Conservation (phyloP, 1,140 invertebrate species). For the Anastrepha ludens region DNA sequence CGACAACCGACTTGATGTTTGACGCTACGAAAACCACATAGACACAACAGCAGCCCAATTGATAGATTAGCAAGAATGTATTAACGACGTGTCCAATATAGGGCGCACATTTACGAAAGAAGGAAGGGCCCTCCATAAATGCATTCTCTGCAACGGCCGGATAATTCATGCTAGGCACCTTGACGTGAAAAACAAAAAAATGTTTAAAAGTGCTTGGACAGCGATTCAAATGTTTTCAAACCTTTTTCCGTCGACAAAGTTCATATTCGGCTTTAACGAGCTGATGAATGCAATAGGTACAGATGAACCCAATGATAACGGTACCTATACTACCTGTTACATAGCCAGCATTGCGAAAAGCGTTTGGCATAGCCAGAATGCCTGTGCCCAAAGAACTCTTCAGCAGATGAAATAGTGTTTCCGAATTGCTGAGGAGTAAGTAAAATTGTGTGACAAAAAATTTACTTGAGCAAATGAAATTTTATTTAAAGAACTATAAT, state of each 20-base stretch:
- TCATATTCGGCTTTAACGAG: slow-evolving; percentile 82
- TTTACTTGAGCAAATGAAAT: too few species aligned
- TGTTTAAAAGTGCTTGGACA: not conserved
- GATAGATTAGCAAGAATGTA: slow-evolving; percentile 85
- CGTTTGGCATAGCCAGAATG: slow-evolving; percentile 91
- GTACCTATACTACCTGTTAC: slow-evolving; percentile 81
- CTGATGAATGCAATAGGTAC: slow-evolving; percentile 88
- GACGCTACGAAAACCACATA: slow-evolving; percentile 90
- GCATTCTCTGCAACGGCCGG: slow-evolving; percentile 82
- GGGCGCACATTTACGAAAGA: slow-evolving; percentile 77
- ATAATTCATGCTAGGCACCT: slow-evolving; percentile 82
- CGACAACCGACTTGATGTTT: slow-evolving; percentile 81
- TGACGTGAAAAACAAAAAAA: not conserved
- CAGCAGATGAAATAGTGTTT: slow-evolving; percentile 87
- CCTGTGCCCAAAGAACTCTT: slow-evolving; percentile 93
- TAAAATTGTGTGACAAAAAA: not conserved
- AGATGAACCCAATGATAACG: slow-evolving; percentile 82
- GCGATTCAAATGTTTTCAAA: slow-evolving; percentile 59
- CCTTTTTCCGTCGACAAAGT: slow-evolving; percentile 80
- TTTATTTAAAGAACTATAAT: too few species aligned
- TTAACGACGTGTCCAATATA: slow-evolving; percentile 81
- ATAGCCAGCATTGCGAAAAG: slow-evolving; percentile 87
- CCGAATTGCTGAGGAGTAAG: slow-evolving; percentile 79
- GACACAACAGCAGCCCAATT: slow-evolving; percentile 91
- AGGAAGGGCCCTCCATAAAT: slow-evolving; percentile 80